phyloP scores from a whole-genome alignment of 2,797 vertebrate genomes.

The Danionella dracula region DNA sequence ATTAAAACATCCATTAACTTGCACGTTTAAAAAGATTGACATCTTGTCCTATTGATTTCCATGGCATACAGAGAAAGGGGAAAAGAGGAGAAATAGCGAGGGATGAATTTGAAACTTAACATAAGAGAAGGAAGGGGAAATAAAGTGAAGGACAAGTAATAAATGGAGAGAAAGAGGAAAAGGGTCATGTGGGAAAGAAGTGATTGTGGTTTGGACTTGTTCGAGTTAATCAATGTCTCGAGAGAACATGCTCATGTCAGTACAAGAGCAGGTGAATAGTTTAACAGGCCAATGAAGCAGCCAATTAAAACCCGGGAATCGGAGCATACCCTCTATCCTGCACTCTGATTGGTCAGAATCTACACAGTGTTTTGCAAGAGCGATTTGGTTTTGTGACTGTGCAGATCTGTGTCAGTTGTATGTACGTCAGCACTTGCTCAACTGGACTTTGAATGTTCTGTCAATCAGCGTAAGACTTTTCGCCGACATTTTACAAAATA shows the following conservation, averaged over 20 bases:
- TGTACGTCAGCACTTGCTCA: slow-evolving; percentile 30
- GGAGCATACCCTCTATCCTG: slow-evolving; percentile 14
- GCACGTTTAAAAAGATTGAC: no score
- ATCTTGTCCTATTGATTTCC: no score
- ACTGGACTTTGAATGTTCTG: neutral
- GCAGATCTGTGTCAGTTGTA: neutral
- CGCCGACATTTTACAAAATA: neutral
- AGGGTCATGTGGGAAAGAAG: no score
- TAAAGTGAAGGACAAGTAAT: no score
- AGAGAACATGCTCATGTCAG: neutral
- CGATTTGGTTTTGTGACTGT: slow-evolving; percentile 27
- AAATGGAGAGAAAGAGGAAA: no score
- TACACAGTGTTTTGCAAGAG: neutral
- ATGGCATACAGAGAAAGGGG: no score
- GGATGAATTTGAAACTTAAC: no score
- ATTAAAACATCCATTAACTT: no score
- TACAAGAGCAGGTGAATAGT: neutral
- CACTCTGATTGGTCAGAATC: slow-evolving; percentile 13
- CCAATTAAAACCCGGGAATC: slow-evolving; percentile 7
- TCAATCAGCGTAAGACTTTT: neutral
- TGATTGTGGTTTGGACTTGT: slow-evolving; percentile 8
- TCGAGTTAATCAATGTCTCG: slow-evolving; percentile 49
- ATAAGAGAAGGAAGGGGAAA: no score
- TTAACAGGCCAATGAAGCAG: neutral
- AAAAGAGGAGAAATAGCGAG: no score